Percentiles rank a stretch among this genome's conserved stretches.
phyloP scores from a whole-genome alignment of 2,797 vertebrate genomes.

The Chrosomus eos region DNA sequence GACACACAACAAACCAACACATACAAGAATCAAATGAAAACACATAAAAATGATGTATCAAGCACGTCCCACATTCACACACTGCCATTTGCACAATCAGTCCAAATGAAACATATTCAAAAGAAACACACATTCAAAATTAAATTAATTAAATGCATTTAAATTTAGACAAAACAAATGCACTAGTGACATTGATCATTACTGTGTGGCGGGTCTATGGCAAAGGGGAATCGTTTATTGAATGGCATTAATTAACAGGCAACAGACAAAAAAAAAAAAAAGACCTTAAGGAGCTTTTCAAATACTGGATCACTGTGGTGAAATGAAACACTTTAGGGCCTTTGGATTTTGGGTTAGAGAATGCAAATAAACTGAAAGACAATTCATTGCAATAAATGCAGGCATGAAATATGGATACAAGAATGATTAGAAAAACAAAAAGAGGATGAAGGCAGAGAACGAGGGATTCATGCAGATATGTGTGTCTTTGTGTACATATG shows the following conservation, averaged over 20 bases:
- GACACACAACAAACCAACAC: slow-evolving; percentile 29
- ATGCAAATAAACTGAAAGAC: slow-evolving; percentile 30
- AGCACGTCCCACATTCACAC: slow-evolving; percentile 20
- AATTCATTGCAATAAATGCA: slow-evolving; percentile 21
- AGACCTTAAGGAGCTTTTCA: slow-evolving; percentile 9
- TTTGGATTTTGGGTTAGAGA: slow-evolving; percentile 40
- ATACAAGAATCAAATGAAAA: slow-evolving; percentile 22
- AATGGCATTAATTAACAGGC: slow-evolving; percentile 49
- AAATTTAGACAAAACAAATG: slow-evolving; percentile 36
- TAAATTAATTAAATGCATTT: slow-evolving; percentile 11
- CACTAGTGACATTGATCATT: slow-evolving; percentile 42
- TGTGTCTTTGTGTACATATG: not conserved
- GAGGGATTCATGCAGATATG: slow-evolving; percentile 34
- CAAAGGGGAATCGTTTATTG: slow-evolving; percentile 46
- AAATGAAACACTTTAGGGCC: slow-evolving; percentile 35
- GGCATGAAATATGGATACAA: slow-evolving; percentile 15
- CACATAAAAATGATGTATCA: not conserved
- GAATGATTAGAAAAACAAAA: slow-evolving; percentile 6
- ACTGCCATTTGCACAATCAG: slow-evolving; percentile 7
- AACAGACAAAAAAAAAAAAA: slow-evolving; percentile 42
- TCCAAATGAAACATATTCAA: not conserved
- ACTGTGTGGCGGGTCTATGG: slow-evolving; percentile 42
- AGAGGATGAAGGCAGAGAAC: slow-evolving; percentile 17
- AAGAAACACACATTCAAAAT: slow-evolving; percentile 20
- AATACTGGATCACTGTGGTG: slow-evolving; percentile 34